Evolutionary conservation across 2,797 vertebrate species (phyloP), one percentile per base, ranked within the genome.

Genomic region (Pipistrellus pipistrellus): DNA sequence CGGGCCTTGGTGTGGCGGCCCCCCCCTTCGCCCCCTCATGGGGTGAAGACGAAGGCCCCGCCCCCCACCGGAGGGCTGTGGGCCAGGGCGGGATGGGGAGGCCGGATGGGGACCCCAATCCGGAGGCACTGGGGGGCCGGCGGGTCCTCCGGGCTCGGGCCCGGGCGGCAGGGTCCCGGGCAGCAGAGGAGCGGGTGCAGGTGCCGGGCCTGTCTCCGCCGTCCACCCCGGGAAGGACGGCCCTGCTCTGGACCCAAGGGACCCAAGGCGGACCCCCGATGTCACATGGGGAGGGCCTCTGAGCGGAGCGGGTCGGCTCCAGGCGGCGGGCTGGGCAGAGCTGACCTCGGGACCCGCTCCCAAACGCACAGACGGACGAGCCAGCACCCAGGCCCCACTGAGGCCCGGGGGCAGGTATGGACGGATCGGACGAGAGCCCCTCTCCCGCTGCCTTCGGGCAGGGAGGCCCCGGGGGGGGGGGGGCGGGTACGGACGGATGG

Each of bases 1-100:
- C 0, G 1, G 41, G 83, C 62, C 88, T 55, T 25, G 35, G 76
- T 23, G 2, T 0, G 44, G 46, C 41, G 6, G 35, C 51, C 10
- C 27, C 32, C 32, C 68, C 41, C 18, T 25, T 78, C 6, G 7
- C 41, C 35, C 46, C n/a, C 51, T 17, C 15, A 25, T 3, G 0
- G 51, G 6, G 62, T 46, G 41, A 17, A 14, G 12, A 46, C 3
- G 13, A 46, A 32, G 14, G 2, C 30, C 1, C 1, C 5, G 21
- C 30, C 15, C 30, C 23, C 44, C 6, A 9, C 5, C n/a, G 2
- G 21, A 27, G 25, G 6, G n/a, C 17, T 27, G 0, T 1, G 2
- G 69, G 25, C 18, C 27, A 8, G 30, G 20, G 12, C 6, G 4
- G 38, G 51, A 15, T 1, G 21, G 41, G 23, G 20, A n/a, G 44